Percentiles rank a stretch among this genome's conserved stretches.
Conservation (phyloP, 2,113 vertebrate genomes). For the Sander vitreus region DNA sequence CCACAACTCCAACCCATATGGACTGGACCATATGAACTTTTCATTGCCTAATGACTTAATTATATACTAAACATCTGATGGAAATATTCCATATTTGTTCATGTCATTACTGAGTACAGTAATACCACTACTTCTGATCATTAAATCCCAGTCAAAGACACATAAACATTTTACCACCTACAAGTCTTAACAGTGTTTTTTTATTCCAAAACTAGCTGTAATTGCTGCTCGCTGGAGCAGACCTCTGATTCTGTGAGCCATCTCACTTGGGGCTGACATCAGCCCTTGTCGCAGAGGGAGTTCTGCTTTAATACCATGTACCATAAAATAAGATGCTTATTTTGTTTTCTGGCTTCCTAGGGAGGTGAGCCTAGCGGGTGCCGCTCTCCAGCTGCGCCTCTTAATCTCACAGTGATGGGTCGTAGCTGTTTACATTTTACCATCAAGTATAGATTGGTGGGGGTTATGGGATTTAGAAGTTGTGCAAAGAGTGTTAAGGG, state of each 20-base stretch:
- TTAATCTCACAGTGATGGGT: conserved; percentile 10
- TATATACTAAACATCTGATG: conserved; percentile 19
- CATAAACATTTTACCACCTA: conserved; percentile 45
- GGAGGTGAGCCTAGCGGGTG: conserved; percentile 13
- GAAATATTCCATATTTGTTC: background rate
- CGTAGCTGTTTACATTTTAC: conserved; percentile 55
- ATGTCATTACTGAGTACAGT: conserved; percentile 17
- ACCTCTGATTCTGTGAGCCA: conserved; percentile 27
- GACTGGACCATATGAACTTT: too few relatives aligned
- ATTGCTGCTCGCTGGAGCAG: conserved; percentile 45
- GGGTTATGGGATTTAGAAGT: conserved; percentile 61
- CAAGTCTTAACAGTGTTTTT: conserved; percentile 6
- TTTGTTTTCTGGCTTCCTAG: conserved; percentile 29
- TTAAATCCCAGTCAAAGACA: conserved; percentile 29
- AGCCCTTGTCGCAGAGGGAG: conserved; percentile 6
- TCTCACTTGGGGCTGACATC: conserved; percentile 20
- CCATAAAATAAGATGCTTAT: conserved; percentile 47
- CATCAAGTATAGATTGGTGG: conserved; percentile 48
- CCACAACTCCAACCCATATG: background rate
- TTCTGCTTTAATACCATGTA: conserved; percentile 38
- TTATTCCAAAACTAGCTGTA: conserved; percentile 30
- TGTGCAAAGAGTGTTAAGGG: conserved; percentile 36
- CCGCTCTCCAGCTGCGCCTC: conserved; percentile 25
- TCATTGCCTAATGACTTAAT: conserved; percentile 12
- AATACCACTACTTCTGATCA: conserved; percentile 11